Conservation (phyloP, 2,888 invertebrate species). For the Melieria crassipennis region DNA sequence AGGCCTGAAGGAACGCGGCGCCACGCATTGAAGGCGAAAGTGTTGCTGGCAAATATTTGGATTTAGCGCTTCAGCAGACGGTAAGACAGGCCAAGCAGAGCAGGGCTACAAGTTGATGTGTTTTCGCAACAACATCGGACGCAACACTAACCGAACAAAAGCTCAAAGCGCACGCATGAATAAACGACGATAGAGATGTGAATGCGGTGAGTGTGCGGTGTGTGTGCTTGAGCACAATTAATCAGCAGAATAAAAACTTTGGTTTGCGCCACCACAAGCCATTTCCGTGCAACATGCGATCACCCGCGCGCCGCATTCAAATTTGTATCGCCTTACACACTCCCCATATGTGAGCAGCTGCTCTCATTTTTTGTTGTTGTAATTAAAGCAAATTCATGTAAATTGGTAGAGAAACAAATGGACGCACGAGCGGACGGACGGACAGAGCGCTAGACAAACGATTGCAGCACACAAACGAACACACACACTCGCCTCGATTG, state of each 20-base stretch:
- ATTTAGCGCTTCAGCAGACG: not conserved
- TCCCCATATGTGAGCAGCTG: constrained; percentile 4
- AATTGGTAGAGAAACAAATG: not conserved
- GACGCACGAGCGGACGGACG: not conserved
- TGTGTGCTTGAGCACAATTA: constrained; percentile 26
- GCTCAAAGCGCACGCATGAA: too few relatives aligned
- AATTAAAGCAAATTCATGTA: constrained; percentile 2
- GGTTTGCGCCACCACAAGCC: not conserved
- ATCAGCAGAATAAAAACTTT: constrained; percentile 23
- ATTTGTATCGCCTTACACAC: not conserved
- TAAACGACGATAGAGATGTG: not conserved
- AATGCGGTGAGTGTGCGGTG: not conserved
- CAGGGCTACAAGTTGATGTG: not conserved
- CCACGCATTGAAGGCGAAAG: too few relatives aligned
- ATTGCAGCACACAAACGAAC: too few relatives aligned
- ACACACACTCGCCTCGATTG: too few relatives aligned
- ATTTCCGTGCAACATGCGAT: constrained; percentile 5
- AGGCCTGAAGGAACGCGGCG: too few relatives aligned
- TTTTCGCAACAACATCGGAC: not conserved
- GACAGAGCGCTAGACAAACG: too few relatives aligned
- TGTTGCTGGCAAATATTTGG: constrained; percentile 10
- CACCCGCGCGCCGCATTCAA: not conserved
- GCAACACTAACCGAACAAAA: not conserved
- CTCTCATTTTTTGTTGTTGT: constrained; percentile 9
- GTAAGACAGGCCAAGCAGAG: not conserved